phyloP scores from a whole-genome alignment of 2,888 invertebrate genomes.

The Thyatira batis region DNA sequence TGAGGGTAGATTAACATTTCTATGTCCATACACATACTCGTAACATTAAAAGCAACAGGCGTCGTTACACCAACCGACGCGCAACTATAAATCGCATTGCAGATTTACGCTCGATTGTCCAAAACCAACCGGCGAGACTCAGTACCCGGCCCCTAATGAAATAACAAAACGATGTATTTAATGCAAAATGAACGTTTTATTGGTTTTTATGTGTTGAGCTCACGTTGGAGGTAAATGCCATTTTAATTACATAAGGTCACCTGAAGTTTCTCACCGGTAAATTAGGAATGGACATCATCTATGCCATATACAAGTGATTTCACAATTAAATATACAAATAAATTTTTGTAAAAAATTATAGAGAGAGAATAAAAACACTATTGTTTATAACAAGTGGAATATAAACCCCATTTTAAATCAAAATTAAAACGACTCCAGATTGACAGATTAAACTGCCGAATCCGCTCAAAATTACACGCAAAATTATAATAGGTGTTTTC shows the following conservation, averaged over 20 bases:
- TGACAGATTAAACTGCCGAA: not conserved
- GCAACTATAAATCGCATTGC: conserved; percentile 45
- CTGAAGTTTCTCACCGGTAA: too few relatives aligned
- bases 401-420: not conserved
- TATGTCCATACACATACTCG: not conserved
- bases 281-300: too few relatives aligned
- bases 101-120: conserved; percentile 58
- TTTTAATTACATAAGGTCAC: not conserved
- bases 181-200: conserved; percentile 29
- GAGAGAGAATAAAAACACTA: too few relatives aligned
- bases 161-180: conserved; percentile 30
- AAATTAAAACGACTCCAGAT: too few relatives aligned
- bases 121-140: conserved; percentile 30
- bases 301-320: too few relatives aligned
- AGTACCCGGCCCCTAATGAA: conserved; percentile 28
- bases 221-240: conserved; percentile 1
- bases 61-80: conserved; percentile 26
- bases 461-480: not conserved
- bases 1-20: not conserved
- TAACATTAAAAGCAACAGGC: conserved; percentile 17
- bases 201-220: conserved; percentile 9
- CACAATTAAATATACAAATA: too few relatives aligned
- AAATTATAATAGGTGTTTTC: not conserved
- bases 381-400: too few relatives aligned
- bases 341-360: too few relatives aligned